phyloP scores from a whole-genome alignment of 2,888 invertebrate species.

The Apotomis betuletana region DNA sequence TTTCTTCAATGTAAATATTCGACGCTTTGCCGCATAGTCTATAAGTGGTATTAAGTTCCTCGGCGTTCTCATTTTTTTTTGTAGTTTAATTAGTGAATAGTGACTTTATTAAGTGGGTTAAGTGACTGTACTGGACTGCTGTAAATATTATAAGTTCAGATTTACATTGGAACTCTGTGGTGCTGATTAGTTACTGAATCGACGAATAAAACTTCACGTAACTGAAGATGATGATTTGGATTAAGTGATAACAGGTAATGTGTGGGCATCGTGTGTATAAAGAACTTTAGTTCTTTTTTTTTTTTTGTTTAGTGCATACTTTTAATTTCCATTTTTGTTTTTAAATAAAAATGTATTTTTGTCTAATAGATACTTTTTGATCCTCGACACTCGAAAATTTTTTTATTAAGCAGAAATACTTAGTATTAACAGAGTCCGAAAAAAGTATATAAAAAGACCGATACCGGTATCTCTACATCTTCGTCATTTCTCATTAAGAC shows the following conservation, averaged over 20 bases:
- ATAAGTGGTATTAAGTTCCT: conserved; percentile 83
- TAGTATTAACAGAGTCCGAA: too few species aligned
- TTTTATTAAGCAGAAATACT: too few species aligned
- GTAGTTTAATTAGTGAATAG: conserved; percentile 47
- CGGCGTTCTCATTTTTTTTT: conserved; percentile 62
- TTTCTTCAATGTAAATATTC: conserved; percentile 83
- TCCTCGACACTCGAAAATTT: too few species aligned
- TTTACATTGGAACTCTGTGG: conserved; percentile 51
- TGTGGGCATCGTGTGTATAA: conserved; percentile 42
- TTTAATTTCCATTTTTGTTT: conserved; percentile 32
- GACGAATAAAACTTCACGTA: conserved; percentile 48
- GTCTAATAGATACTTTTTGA: too few species aligned
- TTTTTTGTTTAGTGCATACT: conserved; percentile 30
- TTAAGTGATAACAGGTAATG: conserved; percentile 53
- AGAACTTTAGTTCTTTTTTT: conserved; percentile 21
- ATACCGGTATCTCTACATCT: too few species aligned
- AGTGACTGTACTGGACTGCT: conserved; percentile 24
- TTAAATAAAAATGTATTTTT: background rate
- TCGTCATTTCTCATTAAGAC: too few species aligned
- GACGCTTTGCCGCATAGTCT: conserved; percentile 80
- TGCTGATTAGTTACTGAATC: conserved; percentile 51
- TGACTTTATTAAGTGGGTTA: conserved; percentile 35
- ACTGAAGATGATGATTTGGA: conserved; percentile 53
- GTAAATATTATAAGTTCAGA: conserved; percentile 28
- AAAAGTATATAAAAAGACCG: too few species aligned